Evolutionary conservation across 2,797 vertebrate genomes (phyloP).

Genomic region (Coluber constrictor): DNA sequence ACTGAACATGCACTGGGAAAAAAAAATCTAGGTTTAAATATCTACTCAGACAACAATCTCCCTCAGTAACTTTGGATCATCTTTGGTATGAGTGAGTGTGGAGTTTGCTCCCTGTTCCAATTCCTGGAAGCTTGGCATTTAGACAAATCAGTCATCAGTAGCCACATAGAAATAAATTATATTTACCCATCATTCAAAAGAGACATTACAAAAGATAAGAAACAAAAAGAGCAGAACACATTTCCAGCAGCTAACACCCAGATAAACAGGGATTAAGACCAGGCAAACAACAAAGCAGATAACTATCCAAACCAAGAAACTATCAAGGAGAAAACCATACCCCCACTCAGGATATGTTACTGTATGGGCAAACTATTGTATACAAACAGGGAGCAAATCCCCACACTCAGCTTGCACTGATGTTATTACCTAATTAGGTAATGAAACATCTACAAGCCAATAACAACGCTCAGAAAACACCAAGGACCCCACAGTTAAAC

Average conservation of each 20-base stretch:
- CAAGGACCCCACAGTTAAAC: background rate
- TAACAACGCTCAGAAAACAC: background rate
- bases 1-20: background rate
- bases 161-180: background rate
- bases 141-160: background rate
- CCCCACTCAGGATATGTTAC: too few relatives aligned
- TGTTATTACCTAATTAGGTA: background rate
- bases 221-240: background rate
- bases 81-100: background rate
- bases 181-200: background rate
- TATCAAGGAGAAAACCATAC: background rate
- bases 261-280: background rate
- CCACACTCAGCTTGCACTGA: background rate
- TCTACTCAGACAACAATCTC: background rate
- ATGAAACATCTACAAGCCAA: background rate
- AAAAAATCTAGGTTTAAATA: background rate
- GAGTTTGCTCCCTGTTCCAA: background rate
- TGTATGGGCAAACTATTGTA: background rate
- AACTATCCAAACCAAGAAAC: background rate
- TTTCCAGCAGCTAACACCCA: background rate
- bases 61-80: background rate
- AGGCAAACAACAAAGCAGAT: background rate
- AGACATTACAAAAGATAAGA: background rate
- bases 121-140: background rate
- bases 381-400: background rate